These are phyloP conservation scores for Anoncus sp. DNA, from an alignment of 2,888 invertebrate species.

Conservation along the genomic window DNA sequence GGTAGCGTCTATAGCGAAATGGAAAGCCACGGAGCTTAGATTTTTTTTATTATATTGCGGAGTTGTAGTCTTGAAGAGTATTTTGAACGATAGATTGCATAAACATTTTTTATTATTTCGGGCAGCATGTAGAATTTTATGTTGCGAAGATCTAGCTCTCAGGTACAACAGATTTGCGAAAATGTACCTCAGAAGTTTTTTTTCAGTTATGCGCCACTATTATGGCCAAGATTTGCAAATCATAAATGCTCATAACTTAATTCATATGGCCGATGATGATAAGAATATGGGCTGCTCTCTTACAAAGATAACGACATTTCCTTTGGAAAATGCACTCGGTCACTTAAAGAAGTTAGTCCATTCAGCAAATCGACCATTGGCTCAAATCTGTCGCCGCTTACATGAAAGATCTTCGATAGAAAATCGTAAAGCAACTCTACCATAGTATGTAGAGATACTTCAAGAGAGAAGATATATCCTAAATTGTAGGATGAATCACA, in stretches of 20 bases:
- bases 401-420: not conserved
- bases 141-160: conserved; percentile 10
- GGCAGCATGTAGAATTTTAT: conserved; percentile 25
- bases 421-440: no score
- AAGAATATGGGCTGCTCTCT: conserved; percentile 2
- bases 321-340: conserved; percentile 23
- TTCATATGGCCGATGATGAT: conserved; percentile 24
- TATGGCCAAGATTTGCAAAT: conserved; percentile 11
- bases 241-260: conserved; percentile 11
- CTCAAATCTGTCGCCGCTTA: conserved; percentile 29
- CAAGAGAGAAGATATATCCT: no score
- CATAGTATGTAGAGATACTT: no score
- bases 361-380: not conserved
- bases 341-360: conserved; percentile 6
- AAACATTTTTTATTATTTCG: conserved; percentile 41
- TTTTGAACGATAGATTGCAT: not conserved
- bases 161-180: conserved; percentile 4
- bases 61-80: conserved; percentile 1
- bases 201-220: not conserved
- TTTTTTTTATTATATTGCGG: conserved; percentile 20
- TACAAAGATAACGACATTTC: conserved; percentile 11
- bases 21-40: conserved; percentile 22
- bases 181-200: not conserved
- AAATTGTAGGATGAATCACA: no score
- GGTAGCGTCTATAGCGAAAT: not conserved